Base-by-base conservation (phyloP, 2,113 vertebrate genomes). In the Speoplatyrhinus poulsoni region DNA sequence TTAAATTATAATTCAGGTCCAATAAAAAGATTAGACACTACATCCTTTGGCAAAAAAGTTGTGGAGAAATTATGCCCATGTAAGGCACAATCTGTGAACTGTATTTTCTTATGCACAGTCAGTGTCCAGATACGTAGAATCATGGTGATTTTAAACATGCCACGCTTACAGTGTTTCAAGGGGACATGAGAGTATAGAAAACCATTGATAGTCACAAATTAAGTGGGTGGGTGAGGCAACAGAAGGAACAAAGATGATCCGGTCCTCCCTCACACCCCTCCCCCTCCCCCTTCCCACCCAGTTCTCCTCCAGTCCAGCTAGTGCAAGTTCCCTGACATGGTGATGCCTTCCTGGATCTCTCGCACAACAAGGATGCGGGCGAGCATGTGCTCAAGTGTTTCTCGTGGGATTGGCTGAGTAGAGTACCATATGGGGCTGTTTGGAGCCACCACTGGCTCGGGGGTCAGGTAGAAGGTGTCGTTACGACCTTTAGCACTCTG, bases 361-460 rank as follows among this genome's bases (percentile, higher is more conserved):
- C 98, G 94, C 88, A 98, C 93, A 80, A 94, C 94, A 77, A 98
- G 95, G 93, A 99, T 98, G 87, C 97, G 96, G 65, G 96, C 94
- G 57, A 99, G 94, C 96, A 99, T 98, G 90, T 98, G 97, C 85
- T 98, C 96, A 95, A 99, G 94, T 87, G 98, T 95, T 83, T 98
- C 96, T 90, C 94, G 94, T 78, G 95, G 94, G 93, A 99, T 98
- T 61, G 97, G 96, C 86, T 99, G 97, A 64, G 98, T 96, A 1
- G 98, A 99, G 92, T 99, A 99, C 98, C 97, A 99, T 90, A 99
- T 98, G 13, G 98, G 98, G 88, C 98, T 99, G 95, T 99, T 99
- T 50, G 98, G 98, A 68, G 97, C 98, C 87, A 99, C 98, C 67
- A 99, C 98, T 0, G 97, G 96, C 83, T 99, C 98, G 0, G 98